Evolutionary conservation across 1,140 invertebrate genomes (phyloP), one percentile per base, ranked within the genome.

Genomic region (Procambarus clarkii): DNA sequence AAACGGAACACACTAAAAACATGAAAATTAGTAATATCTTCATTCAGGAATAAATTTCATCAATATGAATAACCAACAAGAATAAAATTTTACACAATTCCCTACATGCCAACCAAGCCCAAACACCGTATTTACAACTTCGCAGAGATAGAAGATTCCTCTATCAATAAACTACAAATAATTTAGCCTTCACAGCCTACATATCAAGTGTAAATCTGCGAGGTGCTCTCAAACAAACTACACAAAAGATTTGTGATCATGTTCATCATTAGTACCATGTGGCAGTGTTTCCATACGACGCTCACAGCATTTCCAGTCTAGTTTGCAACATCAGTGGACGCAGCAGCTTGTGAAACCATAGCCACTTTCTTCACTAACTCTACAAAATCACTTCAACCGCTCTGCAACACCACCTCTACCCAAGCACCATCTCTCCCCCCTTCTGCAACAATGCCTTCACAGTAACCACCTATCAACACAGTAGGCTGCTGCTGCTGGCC

Each of bases 331-430:
- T 21, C 18, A 24, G n/a, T 8, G 69, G 69, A 74, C n/a, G 18
- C 60, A n/a, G n/a, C n/a, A 64, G 60, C 69, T 74, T 74, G 69
- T 74, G 69, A 74, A 74, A 74, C 69, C 24, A 64, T 64, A 64
- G 60, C 60, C 11, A 64, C 18, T 18, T 8, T 3, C 18, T 5
- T 3, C 60, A 64, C 60, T 21, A 69, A 21, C n/a, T n/a, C n/a
- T 21, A 21, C 60, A 69, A 69, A 69, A 0, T 15, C 21, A 15
- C 7, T 15, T 64, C 5, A 54, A 2, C 50, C 7, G 13, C 50
- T 5, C 50, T 11, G 13, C 4, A 54, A 2, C 7, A 11, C n/a
- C n/a, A n/a, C 2, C 50, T 8, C 50, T 54, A 3, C 0, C 0
- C 7, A 8, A 54, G 0, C 50, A 11, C 60, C 21, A n/a, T 15